phyloP scores from a whole-genome alignment of 2,797 vertebrate species.

The Eupleurogrammus muticus region DNA sequence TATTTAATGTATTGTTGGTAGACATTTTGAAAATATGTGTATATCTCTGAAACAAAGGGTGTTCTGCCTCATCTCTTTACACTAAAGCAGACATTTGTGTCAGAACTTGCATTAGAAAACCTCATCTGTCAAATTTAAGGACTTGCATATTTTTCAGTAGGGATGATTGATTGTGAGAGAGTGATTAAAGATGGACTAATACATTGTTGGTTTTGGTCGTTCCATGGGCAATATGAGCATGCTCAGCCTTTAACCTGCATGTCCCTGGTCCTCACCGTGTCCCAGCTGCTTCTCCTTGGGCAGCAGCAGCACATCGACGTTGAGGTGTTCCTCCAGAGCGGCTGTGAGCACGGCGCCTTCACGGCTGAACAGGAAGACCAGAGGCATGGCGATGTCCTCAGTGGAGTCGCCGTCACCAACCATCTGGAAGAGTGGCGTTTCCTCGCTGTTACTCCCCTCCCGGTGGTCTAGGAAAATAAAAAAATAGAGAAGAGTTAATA shows the following conservation, averaged over 20 bases:
- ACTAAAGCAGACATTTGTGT: no score
- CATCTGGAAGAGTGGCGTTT: conserved; percentile 88
- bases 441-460: conserved; percentile 84
- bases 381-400: conserved; percentile 81
- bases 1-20: no score
- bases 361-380: conserved; percentile 85
- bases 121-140: no score
- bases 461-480: conserved; percentile 76
- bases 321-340: conserved; percentile 82
- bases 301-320: conserved; percentile 86
- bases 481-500: background rate
- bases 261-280: conserved; percentile 68
- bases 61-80: no score
- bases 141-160: no score
- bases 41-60: no score
- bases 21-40: no score
- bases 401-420: conserved; percentile 85
- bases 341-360: conserved; percentile 82
- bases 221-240: background rate
- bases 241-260: background rate
- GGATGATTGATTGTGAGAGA: no score
- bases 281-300: conserved; percentile 84
- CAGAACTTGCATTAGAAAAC: no score
- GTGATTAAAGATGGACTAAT: background rate
- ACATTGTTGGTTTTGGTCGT: background rate